phyloP scores from a whole-genome alignment of 2,888 invertebrate genomes.

The Dilophus febrilis region DNA sequence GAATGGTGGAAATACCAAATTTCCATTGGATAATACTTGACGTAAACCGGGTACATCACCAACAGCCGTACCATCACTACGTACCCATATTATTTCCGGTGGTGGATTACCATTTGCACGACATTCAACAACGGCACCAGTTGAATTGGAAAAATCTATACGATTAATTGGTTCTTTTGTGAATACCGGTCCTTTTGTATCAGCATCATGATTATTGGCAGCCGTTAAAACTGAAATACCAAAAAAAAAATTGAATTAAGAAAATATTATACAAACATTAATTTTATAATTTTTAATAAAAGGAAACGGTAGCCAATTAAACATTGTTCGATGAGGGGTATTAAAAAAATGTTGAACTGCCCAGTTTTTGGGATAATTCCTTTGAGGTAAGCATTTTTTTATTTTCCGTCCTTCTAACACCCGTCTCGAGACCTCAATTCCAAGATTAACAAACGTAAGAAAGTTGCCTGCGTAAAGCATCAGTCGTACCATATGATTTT shows the following conservation, averaged over 20 bases:
- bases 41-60: constrained; percentile 77
- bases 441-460: too few relatives aligned
- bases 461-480: too few relatives aligned
- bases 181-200: constrained; percentile 77
- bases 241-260: neutral
- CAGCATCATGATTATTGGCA: constrained; percentile 41
- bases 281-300: too few relatives aligned
- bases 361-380: too few relatives aligned
- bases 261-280: too few relatives aligned
- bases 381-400: too few relatives aligned
- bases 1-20: constrained; percentile 86
- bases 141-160: constrained; percentile 86
- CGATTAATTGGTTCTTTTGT: constrained; percentile 81
- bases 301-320: too few relatives aligned
- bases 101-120: constrained; percentile 78
- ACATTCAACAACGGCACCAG: constrained; percentile 83
- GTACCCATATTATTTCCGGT: constrained; percentile 85
- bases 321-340: too few relatives aligned
- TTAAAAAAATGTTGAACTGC: too few relatives aligned
- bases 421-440: too few relatives aligned
- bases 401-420: too few relatives aligned
- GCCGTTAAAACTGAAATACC: neutral
- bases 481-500: too few relatives aligned
- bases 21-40: constrained; percentile 80
- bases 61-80: constrained; percentile 77